Evolutionary conservation across 2,888 invertebrate species (phyloP).

Genomic region (Megastigmus dorsalis): DNA sequence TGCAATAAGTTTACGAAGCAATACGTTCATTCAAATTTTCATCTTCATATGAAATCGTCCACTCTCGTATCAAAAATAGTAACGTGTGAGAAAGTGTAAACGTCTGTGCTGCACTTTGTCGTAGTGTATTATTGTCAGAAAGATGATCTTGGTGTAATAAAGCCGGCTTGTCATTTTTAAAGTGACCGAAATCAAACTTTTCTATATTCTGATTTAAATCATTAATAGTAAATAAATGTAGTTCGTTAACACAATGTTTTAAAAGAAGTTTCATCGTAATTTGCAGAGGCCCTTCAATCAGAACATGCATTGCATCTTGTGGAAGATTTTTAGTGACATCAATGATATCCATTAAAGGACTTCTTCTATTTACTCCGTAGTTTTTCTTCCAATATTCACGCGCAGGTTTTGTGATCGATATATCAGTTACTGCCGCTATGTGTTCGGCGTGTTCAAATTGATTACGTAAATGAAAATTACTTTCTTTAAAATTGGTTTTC

Average conservation of each 20-base stretch:
- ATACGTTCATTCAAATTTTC: slow-evolving; percentile 28
- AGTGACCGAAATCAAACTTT: slow-evolving; percentile 57
- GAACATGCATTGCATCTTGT: slow-evolving; percentile 52
- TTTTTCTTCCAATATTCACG: slow-evolving; percentile 36
- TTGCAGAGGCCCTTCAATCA: slow-evolving; percentile 55
- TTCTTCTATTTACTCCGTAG: slow-evolving; percentile 43
- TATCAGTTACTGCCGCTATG: neutral
- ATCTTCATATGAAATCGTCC: slow-evolving; percentile 49
- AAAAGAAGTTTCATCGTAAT: slow-evolving; percentile 45
- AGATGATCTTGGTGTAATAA: slow-evolving; percentile 49
- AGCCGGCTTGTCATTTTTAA: slow-evolving; percentile 58
- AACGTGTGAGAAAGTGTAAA: slow-evolving; percentile 56
- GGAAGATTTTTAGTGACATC: slow-evolving; percentile 44
- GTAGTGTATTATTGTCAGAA: slow-evolving; percentile 40
- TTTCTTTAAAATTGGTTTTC: neutral
- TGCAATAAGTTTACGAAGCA: slow-evolving; percentile 54
- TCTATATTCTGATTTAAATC: slow-evolving; percentile 55
- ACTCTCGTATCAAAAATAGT: slow-evolving; percentile 57
- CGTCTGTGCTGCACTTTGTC: slow-evolving; percentile 59
- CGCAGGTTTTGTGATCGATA: neutral
- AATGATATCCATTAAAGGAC: slow-evolving; percentile 30
- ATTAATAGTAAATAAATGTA: slow-evolving; percentile 54
- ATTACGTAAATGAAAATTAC: neutral
- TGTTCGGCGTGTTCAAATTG: neutral
- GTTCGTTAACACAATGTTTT: slow-evolving; percentile 53